Base-by-base conservation (phyloP, 2,797 vertebrate species). In the Pitangus sulphuratus region DNA sequence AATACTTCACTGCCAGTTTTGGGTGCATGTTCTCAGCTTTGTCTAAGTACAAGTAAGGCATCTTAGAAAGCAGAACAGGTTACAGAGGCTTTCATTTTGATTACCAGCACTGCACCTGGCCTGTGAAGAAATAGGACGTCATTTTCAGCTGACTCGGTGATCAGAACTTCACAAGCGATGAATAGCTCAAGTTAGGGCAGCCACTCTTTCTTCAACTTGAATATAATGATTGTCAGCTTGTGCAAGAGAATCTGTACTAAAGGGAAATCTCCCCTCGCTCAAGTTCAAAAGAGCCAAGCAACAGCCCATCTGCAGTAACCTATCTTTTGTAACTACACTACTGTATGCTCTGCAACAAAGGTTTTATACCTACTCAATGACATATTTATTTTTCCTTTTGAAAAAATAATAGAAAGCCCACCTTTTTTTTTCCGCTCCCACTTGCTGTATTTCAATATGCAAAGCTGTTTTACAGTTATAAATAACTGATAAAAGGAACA, bases 81-180 rank as follows among this genome's bases (percentile, higher is more conserved):
- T 53, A 68, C 9, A 79, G 45, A 45, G 33, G 20, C 35, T 78
- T 89, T 84, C 39, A 39, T 60, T 71, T 42, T n/a, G 21, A 71
- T 54, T 85, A 77, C 48, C 57, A 30, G 69, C 56, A 40, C 77
- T 39, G 30, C 37, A 91, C 25, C 65, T 42, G 30, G 90, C 31
- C 58, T 62, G 24, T 31, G 70, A 84, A 81, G 40, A 87, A 85
- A 56, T 0, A 74, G 31, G 47, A 70, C 64, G 28, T 91, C 61
- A 85, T 64, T 79, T 86, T 96, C 85, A 84, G 58, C 62, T 69
- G 70, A 69, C 25, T 88, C 66, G 28, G 68, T 26, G 11, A 90
- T 79, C 64, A 87, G 56, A 91, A 56, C 75, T 87, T 80, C 84
- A 81, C 53, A 93, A 66, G 44, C 76, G 77, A 87, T 57, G 68